Conservation (phyloP, 2,113 vertebrate genomes). For the Chelonoidis abingdonii region DNA sequence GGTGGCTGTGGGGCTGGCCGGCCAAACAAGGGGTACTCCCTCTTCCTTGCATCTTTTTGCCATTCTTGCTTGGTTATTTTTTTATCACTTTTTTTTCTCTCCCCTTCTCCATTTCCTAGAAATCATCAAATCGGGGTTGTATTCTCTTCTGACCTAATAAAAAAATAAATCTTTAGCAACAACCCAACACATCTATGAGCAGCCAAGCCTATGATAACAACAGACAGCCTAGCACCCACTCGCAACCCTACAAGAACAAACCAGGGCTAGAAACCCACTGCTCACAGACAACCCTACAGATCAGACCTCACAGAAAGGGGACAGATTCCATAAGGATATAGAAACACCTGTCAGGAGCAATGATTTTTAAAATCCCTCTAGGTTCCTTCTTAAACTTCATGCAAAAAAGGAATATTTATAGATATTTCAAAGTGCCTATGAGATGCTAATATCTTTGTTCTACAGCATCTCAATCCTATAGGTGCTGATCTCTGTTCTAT, state of each 20-base stretch:
- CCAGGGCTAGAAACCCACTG: neutral
- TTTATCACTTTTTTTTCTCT: neutral
- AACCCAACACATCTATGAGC: slow-evolving; percentile 58
- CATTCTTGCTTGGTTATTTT: neutral
- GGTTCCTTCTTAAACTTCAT: neutral
- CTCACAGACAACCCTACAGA: neutral
- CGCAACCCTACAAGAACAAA: slow-evolving; percentile 5
- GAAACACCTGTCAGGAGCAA: fast-evolving
- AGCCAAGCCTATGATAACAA: slow-evolving; percentile 35
- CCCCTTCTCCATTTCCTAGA: neutral
- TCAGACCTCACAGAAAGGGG: fast-evolving
- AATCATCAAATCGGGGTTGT: neutral
- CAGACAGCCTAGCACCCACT: neutral
- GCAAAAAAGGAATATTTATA: neutral
- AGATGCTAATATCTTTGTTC: neutral
- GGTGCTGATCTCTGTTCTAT: neutral
- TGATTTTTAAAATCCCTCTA: neutral
- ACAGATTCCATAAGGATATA: neutral
- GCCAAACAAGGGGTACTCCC: neutral
- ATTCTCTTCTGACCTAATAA: slow-evolving; percentile 5
- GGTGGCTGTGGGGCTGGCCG: neutral
- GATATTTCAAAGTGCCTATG: neutral
- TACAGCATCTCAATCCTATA: neutral
- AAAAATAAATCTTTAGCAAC: slow-evolving; percentile 36
- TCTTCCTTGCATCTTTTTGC: neutral